Percentiles rank a stretch among this genome's conserved stretches.
Evolutionary conservation across 2,888 invertebrate genomes (phyloP).

Genomic region (Cryptus armator): DNA sequence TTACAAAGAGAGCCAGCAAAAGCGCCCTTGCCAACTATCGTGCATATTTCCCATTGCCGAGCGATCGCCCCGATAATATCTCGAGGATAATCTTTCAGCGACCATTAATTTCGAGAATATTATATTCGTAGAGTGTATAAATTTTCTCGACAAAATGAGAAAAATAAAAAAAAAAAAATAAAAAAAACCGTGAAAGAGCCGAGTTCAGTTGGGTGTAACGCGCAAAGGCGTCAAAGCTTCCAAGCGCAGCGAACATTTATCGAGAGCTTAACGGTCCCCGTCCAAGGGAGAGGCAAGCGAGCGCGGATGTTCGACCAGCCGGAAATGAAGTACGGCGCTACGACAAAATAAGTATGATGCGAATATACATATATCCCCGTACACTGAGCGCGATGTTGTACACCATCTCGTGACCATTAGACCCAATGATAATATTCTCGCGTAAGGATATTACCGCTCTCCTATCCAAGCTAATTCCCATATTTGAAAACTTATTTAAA

Average conservation of each 20-base stretch:
- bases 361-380: background rate
- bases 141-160: constrained; percentile 1
- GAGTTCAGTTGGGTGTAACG: background rate
- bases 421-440: constrained; percentile 53
- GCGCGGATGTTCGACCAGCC: constrained; percentile 8
- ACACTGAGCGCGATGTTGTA: background rate
- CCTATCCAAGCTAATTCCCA: constrained; percentile 45
- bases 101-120: constrained; percentile 33
- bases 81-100: constrained; percentile 19
- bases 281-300: background rate
- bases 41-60: background rate
- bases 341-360: constrained; percentile 13
- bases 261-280: constrained; percentile 13
- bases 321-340: constrained; percentile 23
- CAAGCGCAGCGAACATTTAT: background rate
- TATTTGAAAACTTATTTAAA: constrained; percentile 58
- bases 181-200: background rate
- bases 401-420: constrained; percentile 32
- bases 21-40: background rate
- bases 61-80: constrained; percentile 16
- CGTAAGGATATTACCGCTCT: constrained; percentile 32
- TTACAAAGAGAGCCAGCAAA: background rate
- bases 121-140: constrained; percentile 8
- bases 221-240: background rate
- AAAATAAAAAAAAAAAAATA: background rate